Evolutionary conservation across 2,888 invertebrate genomes (phyloP), one percentile per base, ranked within the genome.

Genomic region (Ernsta delagoae): DNA sequence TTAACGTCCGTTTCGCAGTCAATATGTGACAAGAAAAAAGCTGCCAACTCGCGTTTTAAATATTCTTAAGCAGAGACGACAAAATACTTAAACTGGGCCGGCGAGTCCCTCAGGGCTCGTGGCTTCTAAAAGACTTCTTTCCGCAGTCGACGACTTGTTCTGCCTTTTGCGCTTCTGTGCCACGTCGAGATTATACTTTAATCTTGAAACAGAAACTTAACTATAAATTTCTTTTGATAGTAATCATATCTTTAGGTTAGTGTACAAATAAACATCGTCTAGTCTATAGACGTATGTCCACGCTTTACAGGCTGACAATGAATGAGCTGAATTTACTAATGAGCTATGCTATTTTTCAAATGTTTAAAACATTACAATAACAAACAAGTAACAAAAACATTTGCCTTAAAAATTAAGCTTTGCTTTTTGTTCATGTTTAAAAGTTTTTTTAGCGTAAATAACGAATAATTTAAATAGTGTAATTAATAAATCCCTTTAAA

Each of bases 41-140:
- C 56, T 45, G 31, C 61, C 57, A 62, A 11, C 12, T 57, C 39
- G 68, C 31, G 16, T 61, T 68, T 68, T 48, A 43, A 68, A 61
- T 56, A 62, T 68, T 67, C 61, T 67, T 61, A 56, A 54, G 56
- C 60, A 45, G 61, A 48, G 43, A 60, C 61, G 67, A 61, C 54
- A 43, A 67, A 67, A 45, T 56, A 56, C 56, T 56, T 48, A 61
- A 67, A 67, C 61, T 67, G 61, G 67, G 67, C 61, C 67, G 67
- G 16, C 54, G 54, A 67, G 16, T 34, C 67, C 60, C 66, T 39
- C 61, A 24, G 61, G 67, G 59, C 54, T 54, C 61, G 54, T 56
- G 56, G 56, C 67, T 67, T 67, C 61, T 67, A 67, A 67, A 67
- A 67, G 12, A 67, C 61, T 67, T 67, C 67, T 67, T 56, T 67